Base-by-base conservation (phyloP, 35 echinoderm and acorn worm species). In the Amphiura filiformis region DNA sequence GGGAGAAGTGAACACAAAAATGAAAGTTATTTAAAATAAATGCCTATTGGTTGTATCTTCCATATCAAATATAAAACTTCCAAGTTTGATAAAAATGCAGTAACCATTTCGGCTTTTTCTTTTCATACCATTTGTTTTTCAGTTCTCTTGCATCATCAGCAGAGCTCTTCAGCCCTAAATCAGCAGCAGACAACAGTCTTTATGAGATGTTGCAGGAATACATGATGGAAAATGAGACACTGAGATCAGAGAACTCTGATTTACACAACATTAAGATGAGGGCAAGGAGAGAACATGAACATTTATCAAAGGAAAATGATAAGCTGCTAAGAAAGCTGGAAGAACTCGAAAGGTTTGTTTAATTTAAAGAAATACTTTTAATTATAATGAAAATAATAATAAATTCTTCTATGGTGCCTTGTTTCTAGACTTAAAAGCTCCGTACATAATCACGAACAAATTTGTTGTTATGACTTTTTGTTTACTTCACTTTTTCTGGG, bases 121-220 rank as follows among this genome's bases (percentile, higher is more conserved):
- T 70, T 70, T 70, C n/a, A n/a, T n/a, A n/a, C n/a, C n/a, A n/a
- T n/a, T n/a, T n/a, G n/a, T 30, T 70, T 11, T 26, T 70, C 61
- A 70, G 61, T 23, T n/a, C 61, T 15, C 61, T 70, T 2, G 61
- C 61, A 52, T 52, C 44, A 52, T 52, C 44, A 15, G 26, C 17
- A 30, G 28, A 4, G 0, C 4, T 57, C 4, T 49, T 78, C 75
- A 57, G 80, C 32, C 78, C 87, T 56, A 91, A 86, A 34, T 94
- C 96, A 34, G 90, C 93, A 30, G 96, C 90, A 36, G 96, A 99
- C 76, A 95, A 89, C 83, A 92, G 96, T 57, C 85, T 99, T 12
- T 99, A 99, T 87, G 93, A 95, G 85, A 99, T 99, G 96, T 81
- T 99, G 1, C 96, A 99, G 80, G 93, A 99, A 57, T 99, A 99